Base-by-base conservation (phyloP, 1,140 invertebrate species). In the Habropoda laboriosa region DNA sequence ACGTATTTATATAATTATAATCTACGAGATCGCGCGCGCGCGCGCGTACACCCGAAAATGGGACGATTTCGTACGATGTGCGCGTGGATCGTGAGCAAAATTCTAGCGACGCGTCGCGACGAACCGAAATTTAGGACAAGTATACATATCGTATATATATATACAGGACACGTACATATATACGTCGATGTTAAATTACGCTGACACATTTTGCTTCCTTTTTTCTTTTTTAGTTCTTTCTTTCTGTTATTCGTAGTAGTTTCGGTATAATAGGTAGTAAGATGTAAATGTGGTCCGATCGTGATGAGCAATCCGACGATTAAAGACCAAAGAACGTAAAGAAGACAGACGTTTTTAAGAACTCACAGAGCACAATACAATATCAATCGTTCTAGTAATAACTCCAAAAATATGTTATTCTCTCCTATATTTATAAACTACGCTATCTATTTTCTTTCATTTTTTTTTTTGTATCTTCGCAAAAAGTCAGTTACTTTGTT, bases 401-500 rank as follows among this genome's bases (percentile, higher is more conserved):
- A 91, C 86, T 91, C 89, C 89, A 92, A 92, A 92, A 92, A 92
- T 92, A 92, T 92, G 89, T 90, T 89, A 88, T 86, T 90, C 85
- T 90, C 85, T 89, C 40, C 75, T 86, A 80, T 86, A 82, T 85
- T 79, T 83, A 87, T 85, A 88, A 58, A 58, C 83, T 89, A 91
- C 85, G 83, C 58, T 83, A 74, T 81, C 85, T 84, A 86, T 78
- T 64, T n/a, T n/a, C n/a, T n/a, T n/a, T n/a, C n/a, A n/a, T n/a
- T n/a, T n/a, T n/a, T n/a, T n/a, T n/a, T n/a, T n/a, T n/a, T n/a
- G n/a, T n/a, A n/a, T n/a, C 67, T 77, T 83, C 76, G 63, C 77
- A 61, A 85, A 78, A 67, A 66, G 60, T 85, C 67, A 73, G 60
- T 82, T 81, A 79, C 45, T 81, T 78, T 80, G 76, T 86, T 74